A percentile compares a stretch with the other conserved stretches of the same genome.
phyloP scores from a whole-genome alignment of 2,113 vertebrate species.

The Callipepla californica region DNA sequence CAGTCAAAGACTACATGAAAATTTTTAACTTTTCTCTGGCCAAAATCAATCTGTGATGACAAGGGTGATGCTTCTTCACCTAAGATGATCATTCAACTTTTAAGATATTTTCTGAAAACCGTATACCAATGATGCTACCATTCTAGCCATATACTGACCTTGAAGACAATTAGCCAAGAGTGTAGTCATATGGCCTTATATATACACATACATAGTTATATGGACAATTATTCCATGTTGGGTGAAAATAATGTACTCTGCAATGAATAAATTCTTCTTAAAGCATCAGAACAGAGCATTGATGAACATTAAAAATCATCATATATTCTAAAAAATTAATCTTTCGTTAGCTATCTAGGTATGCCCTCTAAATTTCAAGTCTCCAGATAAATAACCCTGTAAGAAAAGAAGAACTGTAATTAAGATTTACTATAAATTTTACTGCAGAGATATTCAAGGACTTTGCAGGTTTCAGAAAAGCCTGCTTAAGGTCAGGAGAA shows the following conservation, averaged over 20 bases:
- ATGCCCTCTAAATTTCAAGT: neutral
- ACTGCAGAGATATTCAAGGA: neutral
- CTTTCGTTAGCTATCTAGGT: neutral
- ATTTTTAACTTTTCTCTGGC: neutral
- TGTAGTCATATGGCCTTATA: neutral
- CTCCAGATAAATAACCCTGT: neutral
- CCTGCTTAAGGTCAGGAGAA: accelerated
- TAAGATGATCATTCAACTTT: neutral
- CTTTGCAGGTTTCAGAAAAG: neutral
- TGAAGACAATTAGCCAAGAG: neutral
- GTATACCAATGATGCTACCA: neutral
- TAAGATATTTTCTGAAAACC: neutral
- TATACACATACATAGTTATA: neutral
- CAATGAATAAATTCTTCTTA: neutral
- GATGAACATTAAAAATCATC: neutral
- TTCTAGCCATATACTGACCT: neutral
- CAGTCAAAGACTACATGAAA: neutral
- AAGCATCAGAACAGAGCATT: neutral
- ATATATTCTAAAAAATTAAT: neutral
- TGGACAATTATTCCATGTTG: neutral
- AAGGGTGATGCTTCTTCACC: neutral
- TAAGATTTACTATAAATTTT: neutral
- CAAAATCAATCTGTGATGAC: neutral
- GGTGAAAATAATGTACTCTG: neutral
- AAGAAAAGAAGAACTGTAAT: neutral